Base-by-base conservation (phyloP, 2,888 invertebrate genomes). In the Xylocampa areola region DNA sequence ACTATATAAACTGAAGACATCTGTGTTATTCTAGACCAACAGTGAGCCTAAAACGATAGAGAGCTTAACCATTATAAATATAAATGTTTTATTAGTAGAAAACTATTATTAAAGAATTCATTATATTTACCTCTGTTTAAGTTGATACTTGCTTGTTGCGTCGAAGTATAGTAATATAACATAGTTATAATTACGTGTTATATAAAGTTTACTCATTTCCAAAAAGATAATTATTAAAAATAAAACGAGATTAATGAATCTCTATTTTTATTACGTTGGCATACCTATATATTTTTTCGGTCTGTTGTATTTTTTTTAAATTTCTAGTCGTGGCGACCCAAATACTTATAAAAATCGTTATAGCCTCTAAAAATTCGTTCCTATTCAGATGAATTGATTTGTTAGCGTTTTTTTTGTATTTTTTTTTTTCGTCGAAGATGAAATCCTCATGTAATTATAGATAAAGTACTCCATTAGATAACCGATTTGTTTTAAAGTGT, bases 41-140 rank as follows among this genome's bases (percentile, higher is more conserved):
- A 82, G 81, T 82, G 88, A 92, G 93, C 93, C 93, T 94, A 93
- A 92, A 82, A 86, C 81, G 81, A 86, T 92, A 93, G 87, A 93
- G 93, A 94, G 94, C 93, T 94, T 93, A 92, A 76, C 83, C 86
- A 87, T 81, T 88, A 89, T 87, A 81, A 87, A 88, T 75, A 83
- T 89, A 89, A 91, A 91, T 90, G 89, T 90, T 92, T 90, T n/a
- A n/a, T n/a, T 92, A 90, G 88, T 92, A 92, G 89, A 84, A 86
- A 80, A 66, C 75, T 90, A 90, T 89, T 86, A 88, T 85, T 85
- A 89, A 82, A 87, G 85, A 87, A 84, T 80, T 85, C 83, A 82
- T 84, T 88, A 85, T 92, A 92, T 92, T 92, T 92, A 92, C 92
- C 89, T 86, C 85, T 88, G 92, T 93, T 93, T 91, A 76, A 90